Evolutionary conservation across 2,797 vertebrate genomes (phyloP).

Genomic region (Acanthopagrus latus): DNA sequence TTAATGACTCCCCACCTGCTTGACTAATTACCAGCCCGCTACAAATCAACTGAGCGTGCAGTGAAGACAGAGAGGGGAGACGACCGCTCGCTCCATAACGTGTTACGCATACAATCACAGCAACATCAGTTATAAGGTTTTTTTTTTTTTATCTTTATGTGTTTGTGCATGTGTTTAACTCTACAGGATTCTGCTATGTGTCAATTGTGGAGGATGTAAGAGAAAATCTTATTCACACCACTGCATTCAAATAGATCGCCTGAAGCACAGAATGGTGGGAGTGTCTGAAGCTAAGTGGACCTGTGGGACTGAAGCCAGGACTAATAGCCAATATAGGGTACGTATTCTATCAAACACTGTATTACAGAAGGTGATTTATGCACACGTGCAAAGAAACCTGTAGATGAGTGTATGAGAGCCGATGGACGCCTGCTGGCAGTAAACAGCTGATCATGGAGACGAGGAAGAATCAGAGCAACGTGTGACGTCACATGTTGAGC

Average conservation of each 20-base stretch:
- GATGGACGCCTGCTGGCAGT: not conserved
- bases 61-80: conserved; percentile 42
- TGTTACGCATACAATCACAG: conserved; percentile 45
- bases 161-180: conserved; percentile 9
- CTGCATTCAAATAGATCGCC: not conserved
- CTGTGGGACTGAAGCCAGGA: not conserved
- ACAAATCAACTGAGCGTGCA: conserved; percentile 58
- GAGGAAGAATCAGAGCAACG: not conserved
- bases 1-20: conserved; percentile 76
- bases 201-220: conserved; percentile 10
- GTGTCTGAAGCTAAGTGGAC: conserved; percentile 6
- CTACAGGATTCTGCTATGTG: not conserved
- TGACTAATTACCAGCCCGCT: conserved; percentile 69
- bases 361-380: not conserved
- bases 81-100: conserved; percentile 20
- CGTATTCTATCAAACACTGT: not conserved
- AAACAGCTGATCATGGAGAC: not conserved
- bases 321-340: not conserved
- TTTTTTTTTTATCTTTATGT: not conserved
- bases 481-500: not conserved
- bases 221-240: not conserved
- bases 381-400: not conserved
- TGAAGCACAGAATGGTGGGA: not conserved
- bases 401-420: not conserved
- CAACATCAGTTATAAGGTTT: conserved; percentile 29